Base-by-base conservation (phyloP, 2,888 invertebrate genomes). In the Deilephila porcellus region DNA sequence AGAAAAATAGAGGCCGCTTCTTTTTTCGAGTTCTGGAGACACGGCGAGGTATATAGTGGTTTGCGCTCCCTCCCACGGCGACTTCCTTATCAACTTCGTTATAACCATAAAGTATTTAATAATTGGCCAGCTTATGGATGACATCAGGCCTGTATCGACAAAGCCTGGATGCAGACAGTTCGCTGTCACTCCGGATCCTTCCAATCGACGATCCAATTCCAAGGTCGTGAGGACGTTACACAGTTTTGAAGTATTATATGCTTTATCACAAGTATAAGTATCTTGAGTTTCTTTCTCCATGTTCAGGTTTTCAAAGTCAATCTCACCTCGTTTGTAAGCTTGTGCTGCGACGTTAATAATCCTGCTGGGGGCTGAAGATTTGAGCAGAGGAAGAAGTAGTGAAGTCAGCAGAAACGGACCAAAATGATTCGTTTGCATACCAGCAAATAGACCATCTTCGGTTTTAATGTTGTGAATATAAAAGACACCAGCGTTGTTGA, bases 81-180 rank as follows among this genome's bases (percentile, higher is more conserved):
- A 81, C 76, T 90, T 91, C 32, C 80, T 78, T 70, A 89, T 84
- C 14, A 77, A 64, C 29, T 77, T 79, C 0, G 80, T 64, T 7
- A 88, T 2, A 93, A 91, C 73, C 91, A 93, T 82, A 95, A 96
- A 72, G 77, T 88, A 74, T 76, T 77, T 83, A 0, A 81, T 32
- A 56, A 83, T 79, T 3, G 74, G 64, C 3, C 73, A 59, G 72
- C 85, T 77, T 20, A 82, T 62, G 19, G 95, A 96, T 71, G 96
- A 91, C 95, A 97, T 96, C 62, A 97, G 82, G 14, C 86, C 80
- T 0, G 97, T 97, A 80, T 96, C 95, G 60, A 98, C 80, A 17
- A 76, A 73, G 45, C 98, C 98, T 0, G 98, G 98, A 91, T 98
- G 98, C 72, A 98, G 91, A 81, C 96, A 97, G 86, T 98, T 98